Conservation (phyloP, 2,113 vertebrate species). For the Stomatorhinus ivindoensis region DNA sequence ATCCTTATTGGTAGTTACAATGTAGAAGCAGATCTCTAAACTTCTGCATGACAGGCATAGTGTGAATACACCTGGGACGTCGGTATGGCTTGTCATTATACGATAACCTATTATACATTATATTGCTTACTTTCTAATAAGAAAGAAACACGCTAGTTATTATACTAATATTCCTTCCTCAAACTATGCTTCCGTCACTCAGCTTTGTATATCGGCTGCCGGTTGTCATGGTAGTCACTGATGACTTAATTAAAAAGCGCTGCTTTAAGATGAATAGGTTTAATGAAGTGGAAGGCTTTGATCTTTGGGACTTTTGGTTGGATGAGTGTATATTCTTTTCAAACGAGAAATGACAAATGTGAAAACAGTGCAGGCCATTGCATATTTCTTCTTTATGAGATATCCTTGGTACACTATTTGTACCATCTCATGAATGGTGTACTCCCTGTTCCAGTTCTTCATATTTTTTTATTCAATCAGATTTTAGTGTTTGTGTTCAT, state of each 20-base stretch:
- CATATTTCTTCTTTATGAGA: not conserved
- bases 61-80: not conserved
- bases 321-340: not conserved
- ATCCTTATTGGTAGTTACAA: not conserved
- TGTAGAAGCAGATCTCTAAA: not conserved
- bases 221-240: not conserved
- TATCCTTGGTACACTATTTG: not conserved
- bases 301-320: not conserved
- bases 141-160: not conserved
- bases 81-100: not conserved
- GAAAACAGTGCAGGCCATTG: not conserved
- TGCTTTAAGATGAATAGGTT: not conserved
- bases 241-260: not conserved
- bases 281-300: not conserved
- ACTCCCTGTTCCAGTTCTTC: not conserved
- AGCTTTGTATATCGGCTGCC: not conserved
- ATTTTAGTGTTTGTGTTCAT: not conserved
- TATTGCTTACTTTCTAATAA: not conserved
- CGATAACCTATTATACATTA: no score
- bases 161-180: not conserved
- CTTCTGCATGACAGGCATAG: not conserved
- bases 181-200: not conserved
- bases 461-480: not conserved
- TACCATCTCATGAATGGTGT: not conserved
- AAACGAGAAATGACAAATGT: not conserved